Base-by-base conservation (phyloP, 1,140 invertebrate genomes). In the Heliothis virescens region DNA sequence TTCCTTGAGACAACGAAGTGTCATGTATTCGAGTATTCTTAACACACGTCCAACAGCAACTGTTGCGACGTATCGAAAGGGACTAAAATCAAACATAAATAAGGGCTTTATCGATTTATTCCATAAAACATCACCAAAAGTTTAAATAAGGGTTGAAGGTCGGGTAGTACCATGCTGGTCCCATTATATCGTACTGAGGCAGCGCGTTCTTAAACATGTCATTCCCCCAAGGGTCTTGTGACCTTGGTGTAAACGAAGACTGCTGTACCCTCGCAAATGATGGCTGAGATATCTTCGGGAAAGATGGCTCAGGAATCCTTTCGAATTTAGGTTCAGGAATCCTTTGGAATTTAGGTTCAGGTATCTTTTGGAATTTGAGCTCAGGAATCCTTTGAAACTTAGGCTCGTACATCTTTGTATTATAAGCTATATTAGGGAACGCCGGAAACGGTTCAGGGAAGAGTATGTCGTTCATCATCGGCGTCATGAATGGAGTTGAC, bases 121-220 rank as follows among this genome's bases (percentile, higher is more conserved):
- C 52, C 34, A 57, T 41, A 62, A 75, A 12, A 16, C 71, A 88
- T 71, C 80, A 77, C 87, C 89, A 90, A 48, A 85, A 69, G 71
- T 89, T 89, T 13, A 89, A 65, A 80, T 87, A 89, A 5, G 87
- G 88, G 73, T 89, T 83, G 52, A 87, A 89, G 57, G 55, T 79
- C 2, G 84, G 87, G 57, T 87, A 87, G 21, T 85, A 57, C 85
- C 85, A 89, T 9, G 47, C 10, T 15, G 85, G 83, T 62, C 52
- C 76, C 16, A 84, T 53, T 18, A 71, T 83, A 29, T 79, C 50
- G 53, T 52, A 65, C n/a, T 69, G 72, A 74, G 53, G 74, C 18
- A 60, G 80, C 50, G 34, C 53, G 29, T 67, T 47, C 55, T 79
- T 71, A 15, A 50, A 60, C 53, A 50, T 82, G 21, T 74, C 52